Percentiles rank a stretch among this genome's conserved stretches.
Conservation (phyloP, 2,797 vertebrate genomes). For the Propithecus deckenii region DNA sequence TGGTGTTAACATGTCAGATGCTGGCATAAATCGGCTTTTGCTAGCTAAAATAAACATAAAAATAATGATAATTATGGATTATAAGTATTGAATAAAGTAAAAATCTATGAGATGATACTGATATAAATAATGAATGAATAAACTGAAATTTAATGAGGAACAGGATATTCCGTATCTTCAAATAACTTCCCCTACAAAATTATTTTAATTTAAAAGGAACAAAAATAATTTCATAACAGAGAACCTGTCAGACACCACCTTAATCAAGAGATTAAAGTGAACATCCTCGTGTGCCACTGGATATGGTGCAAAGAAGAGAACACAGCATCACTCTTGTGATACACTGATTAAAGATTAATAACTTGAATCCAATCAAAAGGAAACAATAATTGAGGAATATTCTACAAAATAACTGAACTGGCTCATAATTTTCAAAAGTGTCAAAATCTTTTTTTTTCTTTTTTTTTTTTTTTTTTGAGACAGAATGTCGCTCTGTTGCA, state of each 20-base stretch:
- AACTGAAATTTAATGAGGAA: neutral
- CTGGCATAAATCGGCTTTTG: neutral
- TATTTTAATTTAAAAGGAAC: conserved; percentile 8
- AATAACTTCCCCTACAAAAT: neutral
- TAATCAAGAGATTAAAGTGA: neutral
- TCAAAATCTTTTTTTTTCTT: no score
- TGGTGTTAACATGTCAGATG: neutral
- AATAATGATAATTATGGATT: neutral
- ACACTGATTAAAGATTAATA: neutral
- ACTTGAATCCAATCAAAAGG: neutral
- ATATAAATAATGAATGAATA: neutral
- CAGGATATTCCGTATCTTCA: neutral
- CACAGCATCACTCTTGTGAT: neutral
- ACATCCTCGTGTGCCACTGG: no score
- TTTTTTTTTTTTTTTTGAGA: no score
- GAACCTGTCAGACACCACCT: neutral
- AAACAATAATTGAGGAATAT: neutral
- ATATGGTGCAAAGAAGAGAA: neutral
- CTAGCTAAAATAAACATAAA: neutral
- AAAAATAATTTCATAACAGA: neutral
- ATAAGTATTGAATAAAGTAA: neutral
- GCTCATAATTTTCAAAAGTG: neutral
- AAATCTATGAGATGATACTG: neutral
- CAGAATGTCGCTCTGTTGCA: no score
- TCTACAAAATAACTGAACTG: neutral